Evolutionary conservation across 2,113 vertebrate genomes (phyloP), one percentile per base, ranked within the genome.

Genomic region (Oryzias javanicus): DNA sequence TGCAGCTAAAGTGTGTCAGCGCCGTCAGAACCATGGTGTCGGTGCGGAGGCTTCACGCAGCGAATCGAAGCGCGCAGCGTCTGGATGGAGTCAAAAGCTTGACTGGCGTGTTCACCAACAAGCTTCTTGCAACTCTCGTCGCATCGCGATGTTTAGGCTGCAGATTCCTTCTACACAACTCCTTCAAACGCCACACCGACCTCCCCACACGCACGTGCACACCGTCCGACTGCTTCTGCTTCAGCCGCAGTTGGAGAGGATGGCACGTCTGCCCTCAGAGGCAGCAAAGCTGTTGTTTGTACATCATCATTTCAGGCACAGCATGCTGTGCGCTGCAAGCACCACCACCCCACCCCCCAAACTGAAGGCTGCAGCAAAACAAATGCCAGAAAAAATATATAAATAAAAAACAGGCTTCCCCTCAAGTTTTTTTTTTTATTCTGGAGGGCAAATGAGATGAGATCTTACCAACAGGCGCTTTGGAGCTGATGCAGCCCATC

Each of bases 401-500:
- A 4, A 1, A 16, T 17, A 19, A 46, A 52, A 42, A 25, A 16
- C 70, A 79, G 73, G 63, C 60, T 73, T 64, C 63, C 63, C 74
- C 70, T 49, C 60, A 24, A 63, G 84, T 83, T 89, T 67, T 54
- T 35, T 8, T 14, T 89, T 67, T 54, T 35, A n/a, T 8, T 14
- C 20, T 73, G 40, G 49, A 70, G 35, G 78, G 67, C 70, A 78
- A 52, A 76, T 78, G 8, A 55, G 82, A 75, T 64, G 50, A 63
- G 72, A 61, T 89, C 95, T 94, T 94, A 95, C 95, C 93, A 77
- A 94, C 87, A 55, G 94, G 90, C 74, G 90, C 87, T 89, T 93
- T 93, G 85, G 93, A 94, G 89, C 91, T 94, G 80, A 94, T 89
- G 82, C 93, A 95, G 83, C 95, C 94, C 94, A 94, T 96, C 85